phyloP scores from a whole-genome alignment of 35 echinoderm and acorn worm species.

The Stichopus chloronotus region DNA sequence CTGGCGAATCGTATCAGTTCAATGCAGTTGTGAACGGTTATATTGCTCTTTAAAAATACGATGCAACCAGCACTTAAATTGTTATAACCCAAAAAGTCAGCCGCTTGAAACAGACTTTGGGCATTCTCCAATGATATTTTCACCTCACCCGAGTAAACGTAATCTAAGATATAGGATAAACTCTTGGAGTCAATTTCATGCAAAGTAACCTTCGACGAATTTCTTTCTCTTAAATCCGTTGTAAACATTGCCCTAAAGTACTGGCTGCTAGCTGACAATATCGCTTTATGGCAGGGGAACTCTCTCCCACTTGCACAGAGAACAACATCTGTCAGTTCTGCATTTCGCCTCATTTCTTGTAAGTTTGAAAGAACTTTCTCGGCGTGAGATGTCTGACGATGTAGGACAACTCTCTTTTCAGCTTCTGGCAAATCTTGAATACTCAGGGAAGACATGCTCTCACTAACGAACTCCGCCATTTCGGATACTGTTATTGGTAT shows the following conservation, averaged over 20 bases:
- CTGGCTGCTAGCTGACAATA: conserved; percentile 78
- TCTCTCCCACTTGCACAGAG: conserved; percentile 57
- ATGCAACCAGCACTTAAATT: conserved; percentile 63
- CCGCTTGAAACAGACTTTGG: conserved; percentile 59
- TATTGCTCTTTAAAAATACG: conserved; percentile 49
- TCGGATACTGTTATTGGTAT: not conserved
- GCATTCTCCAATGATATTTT: conserved; percentile 51
- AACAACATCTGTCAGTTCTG: conserved; percentile 72
- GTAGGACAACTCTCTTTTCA: not conserved
- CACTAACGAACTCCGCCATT: not conserved
- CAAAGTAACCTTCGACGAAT: conserved; percentile 39
- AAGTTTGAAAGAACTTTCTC: conserved; percentile 49
- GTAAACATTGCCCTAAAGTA: conserved; percentile 91
- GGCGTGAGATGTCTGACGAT: not conserved
- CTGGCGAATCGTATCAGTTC: conserved; percentile 60
- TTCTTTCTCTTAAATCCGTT: conserved; percentile 67
- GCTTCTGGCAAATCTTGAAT: conserved; percentile 20
- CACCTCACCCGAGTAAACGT: conserved; percentile 69
- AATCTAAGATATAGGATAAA: conserved; percentile 57
- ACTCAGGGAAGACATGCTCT: not conserved
- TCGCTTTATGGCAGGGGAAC: conserved; percentile 77
- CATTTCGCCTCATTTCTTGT: conserved; percentile 59
- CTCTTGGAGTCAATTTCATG: conserved; percentile 41
- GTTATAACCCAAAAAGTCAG: conserved; percentile 72
- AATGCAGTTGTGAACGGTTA: conserved; percentile 71